Percentiles rank a stretch among this genome's conserved stretches.
These are phyloP conservation scores for Drosophila navojoa DNA, from an alignment of 1,140 invertebrate species.

Conservation along the genomic window DNA sequence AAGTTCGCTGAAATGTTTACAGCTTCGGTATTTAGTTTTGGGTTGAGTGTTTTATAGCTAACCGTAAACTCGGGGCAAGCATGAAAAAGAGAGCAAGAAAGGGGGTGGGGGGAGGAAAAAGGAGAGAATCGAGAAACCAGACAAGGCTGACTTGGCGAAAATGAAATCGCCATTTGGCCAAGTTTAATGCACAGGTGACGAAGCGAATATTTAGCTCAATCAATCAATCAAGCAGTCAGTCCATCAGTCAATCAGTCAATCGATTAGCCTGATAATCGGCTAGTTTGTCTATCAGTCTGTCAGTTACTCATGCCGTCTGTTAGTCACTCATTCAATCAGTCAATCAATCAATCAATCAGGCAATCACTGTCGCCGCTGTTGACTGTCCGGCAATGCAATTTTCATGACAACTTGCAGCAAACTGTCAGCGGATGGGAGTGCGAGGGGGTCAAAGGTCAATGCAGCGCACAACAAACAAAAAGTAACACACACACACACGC, in stretches of 20 bases:
- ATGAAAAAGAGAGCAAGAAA: no score
- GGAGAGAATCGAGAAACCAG: no score
- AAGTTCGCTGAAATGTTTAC: conserved; percentile 7
- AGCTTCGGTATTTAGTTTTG: conserved; percentile 2
- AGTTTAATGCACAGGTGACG: no score
- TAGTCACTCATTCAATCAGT: not conserved
- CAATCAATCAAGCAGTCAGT: not conserved
- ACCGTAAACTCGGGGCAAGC: not conserved
- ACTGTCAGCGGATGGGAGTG: conserved; percentile 11
- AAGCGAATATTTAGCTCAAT: not conserved
- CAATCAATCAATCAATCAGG: conserved; percentile 2
- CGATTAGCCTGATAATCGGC: no score
- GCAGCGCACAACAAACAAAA: conserved; percentile 22
- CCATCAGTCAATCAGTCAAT: not conserved
- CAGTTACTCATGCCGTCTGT: no score
- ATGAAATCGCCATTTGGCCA: no score
- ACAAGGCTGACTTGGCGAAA: no score
- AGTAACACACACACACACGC: conserved; percentile 43
- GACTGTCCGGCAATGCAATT: conserved; percentile 27
- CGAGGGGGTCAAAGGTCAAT: conserved; percentile 29
- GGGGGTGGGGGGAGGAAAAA: no score
- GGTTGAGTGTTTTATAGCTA: conserved; percentile 1
- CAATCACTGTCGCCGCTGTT: not conserved
- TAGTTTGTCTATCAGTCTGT: no score
- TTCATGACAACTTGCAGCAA: conserved; percentile 41